These are phyloP conservation scores for Heliopora coerulea DNA, from an alignment of 92 coral and sea anemone genomes.

Conservation along the genomic window DNA sequence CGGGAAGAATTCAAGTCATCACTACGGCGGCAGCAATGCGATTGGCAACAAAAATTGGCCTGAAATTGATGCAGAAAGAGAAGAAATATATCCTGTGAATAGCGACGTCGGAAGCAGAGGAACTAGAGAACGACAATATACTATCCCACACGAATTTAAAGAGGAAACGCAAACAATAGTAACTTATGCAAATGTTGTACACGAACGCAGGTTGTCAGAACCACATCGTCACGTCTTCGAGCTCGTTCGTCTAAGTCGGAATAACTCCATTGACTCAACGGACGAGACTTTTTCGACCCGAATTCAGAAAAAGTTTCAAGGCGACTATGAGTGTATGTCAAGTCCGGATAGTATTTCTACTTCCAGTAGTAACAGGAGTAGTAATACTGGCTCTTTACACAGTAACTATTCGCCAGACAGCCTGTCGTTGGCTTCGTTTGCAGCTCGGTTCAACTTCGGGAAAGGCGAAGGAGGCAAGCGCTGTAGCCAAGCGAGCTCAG, in stretches of 20 bases:
- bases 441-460: constrained; percentile 40
- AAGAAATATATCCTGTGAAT: neutral
- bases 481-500: constrained; percentile 29
- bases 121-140: neutral
- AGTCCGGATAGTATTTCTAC: constrained; percentile 30
- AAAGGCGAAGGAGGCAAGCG: constrained; percentile 22
- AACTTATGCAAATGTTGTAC: constrained; percentile 3
- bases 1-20: neutral
- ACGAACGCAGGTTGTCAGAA: neutral
- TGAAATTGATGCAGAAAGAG: neutral
- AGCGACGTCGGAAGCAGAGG: neutral
- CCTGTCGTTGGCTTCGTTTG: constrained; percentile 21
- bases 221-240: constrained; percentile 9
- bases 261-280: neutral
- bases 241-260: neutral
- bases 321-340: constrained; percentile 35
- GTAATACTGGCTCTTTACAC: constrained; percentile 19
- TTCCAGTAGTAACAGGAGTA: constrained; percentile 25
- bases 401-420: constrained; percentile 23
- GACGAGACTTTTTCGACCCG: constrained; percentile 19
- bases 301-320: constrained; percentile 2
- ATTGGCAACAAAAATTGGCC: neutral
- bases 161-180: neutral
- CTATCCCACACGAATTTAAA: neutral
- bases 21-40: neutral